Evolutionary conservation across 1,140 invertebrate genomes (phyloP).

Genomic region (Stegodyphus mimosarum): DNA sequence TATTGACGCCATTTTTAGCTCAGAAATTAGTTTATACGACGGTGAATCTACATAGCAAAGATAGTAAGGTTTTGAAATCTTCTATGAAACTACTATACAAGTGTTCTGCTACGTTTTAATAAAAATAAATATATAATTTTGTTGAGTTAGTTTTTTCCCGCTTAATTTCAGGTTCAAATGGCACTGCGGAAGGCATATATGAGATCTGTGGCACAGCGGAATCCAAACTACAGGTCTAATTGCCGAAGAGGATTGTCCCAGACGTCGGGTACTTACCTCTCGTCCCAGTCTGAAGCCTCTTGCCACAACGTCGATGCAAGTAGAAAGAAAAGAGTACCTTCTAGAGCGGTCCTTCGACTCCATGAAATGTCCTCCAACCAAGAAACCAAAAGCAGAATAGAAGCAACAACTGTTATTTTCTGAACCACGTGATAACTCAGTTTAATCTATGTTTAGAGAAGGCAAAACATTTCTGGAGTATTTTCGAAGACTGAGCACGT

Average conservation of each 20-base stretch:
- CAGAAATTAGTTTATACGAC: too few species aligned
- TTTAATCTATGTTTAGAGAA: too few species aligned
- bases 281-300: conserved; percentile 18
- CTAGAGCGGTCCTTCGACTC: not conserved
- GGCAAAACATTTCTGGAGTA: too few species aligned
- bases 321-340: not conserved
- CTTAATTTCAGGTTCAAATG: conserved; percentile 68
- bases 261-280: conserved; percentile 34
- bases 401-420: not conserved
- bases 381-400: not conserved
- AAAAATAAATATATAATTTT: too few species aligned
- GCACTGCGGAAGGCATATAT: conserved; percentile 59
- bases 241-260: conserved; percentile 36
- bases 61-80: too few species aligned
- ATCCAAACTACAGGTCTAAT: conserved; percentile 19
- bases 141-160: not conserved
- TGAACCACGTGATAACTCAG: too few species aligned
- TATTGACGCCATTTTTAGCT: too few species aligned
- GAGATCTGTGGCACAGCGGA: conserved; percentile 33
- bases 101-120: too few species aligned
- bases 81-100: too few species aligned
- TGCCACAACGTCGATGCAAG: not conserved
- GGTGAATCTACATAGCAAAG: too few species aligned
- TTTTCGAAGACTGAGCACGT: too few species aligned
- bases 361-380: conserved; percentile 1